Evolutionary conservation across 2,113 vertebrate species (phyloP).

Genomic region (Grallaria varia): DNA sequence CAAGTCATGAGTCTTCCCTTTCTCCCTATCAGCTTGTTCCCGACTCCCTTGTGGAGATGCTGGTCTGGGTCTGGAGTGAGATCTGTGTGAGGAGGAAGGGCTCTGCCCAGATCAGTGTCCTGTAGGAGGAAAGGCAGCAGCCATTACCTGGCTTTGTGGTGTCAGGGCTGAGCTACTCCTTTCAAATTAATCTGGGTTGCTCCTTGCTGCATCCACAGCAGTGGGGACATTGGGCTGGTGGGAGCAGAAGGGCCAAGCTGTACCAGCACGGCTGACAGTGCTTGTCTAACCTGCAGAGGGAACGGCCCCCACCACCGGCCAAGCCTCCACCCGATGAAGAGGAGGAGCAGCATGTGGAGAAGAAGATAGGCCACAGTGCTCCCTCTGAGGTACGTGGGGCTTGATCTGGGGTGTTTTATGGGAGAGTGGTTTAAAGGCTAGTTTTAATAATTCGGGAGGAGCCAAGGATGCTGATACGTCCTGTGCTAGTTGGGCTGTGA

Average conservation of each 20-base stretch:
- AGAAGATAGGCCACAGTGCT: constrained; percentile 53
- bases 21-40: neutral
- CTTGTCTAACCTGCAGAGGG: constrained; percentile 74
- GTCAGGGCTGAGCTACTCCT: neutral
- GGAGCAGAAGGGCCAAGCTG: neutral
- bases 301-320: constrained; percentile 79
- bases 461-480: neutral
- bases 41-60: neutral
- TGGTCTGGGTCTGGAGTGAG: neutral
- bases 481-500: neutral
- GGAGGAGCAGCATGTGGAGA: constrained; percentile 75
- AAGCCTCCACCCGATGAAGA: constrained; percentile 85
- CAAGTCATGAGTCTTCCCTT: neutral
- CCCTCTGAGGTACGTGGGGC: constrained; percentile 60
- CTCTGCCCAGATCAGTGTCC: neutral
- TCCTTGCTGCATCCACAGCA: neutral
- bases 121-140: neutral
- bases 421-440: neutral
- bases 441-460: neutral
- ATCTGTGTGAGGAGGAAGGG: neutral
- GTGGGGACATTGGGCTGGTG: neutral
- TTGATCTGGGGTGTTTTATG: neutral
- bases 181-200: neutral
- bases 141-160: neutral
- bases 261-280: neutral